Evolutionary conservation across 2,797 vertebrate species (phyloP), one percentile per base, ranked within the genome.

Genomic region (Alcedo atthis): DNA sequence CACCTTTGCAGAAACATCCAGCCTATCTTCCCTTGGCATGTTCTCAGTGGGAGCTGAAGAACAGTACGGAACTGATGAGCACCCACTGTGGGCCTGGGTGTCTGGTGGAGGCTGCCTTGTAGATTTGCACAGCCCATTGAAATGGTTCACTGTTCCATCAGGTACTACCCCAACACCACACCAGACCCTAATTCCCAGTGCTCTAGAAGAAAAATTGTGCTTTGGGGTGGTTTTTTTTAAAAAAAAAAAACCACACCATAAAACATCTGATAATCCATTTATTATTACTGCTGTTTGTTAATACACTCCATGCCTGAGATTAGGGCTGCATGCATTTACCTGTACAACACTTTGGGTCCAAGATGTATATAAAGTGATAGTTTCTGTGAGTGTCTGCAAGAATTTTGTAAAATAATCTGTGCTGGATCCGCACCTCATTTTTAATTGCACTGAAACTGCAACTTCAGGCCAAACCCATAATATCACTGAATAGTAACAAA

Each of bases 31-130:
- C 2, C 97, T 99, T 58, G 98, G 98, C 19, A 97, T 97, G 0
- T 98, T 98, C 89, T 97, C 98, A 0, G 96, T 98, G 74, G 98
- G 97, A 42, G 80, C 98, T 53, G 99, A 99, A 51, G 99, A 99
- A 22, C 97, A 90, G 5, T 99, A 98, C 0, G 98, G 97, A 13
- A 59, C 94, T 0, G 98, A 99, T 2, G 98, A 98, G 80, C 99
- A 98, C 91, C 98, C 98, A 0, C 88, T 99, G 80, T 99, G 99
- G 99, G 98, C 98, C 30, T 99, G 99, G 99, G 98, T 99, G 81
- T 99, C 98, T 0, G 99, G 98, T 19, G 98, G 98, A 57, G 98
- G 98, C 94, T 99, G 99, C 40, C 96, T 96, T 0, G 98, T 99
- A 22, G 99, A 99, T 92, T 95, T 97, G 15, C 98, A 99, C 93